Evolutionary conservation across 2,113 vertebrate species (phyloP).

Genomic region (Hyperopisus bebe): DNA sequence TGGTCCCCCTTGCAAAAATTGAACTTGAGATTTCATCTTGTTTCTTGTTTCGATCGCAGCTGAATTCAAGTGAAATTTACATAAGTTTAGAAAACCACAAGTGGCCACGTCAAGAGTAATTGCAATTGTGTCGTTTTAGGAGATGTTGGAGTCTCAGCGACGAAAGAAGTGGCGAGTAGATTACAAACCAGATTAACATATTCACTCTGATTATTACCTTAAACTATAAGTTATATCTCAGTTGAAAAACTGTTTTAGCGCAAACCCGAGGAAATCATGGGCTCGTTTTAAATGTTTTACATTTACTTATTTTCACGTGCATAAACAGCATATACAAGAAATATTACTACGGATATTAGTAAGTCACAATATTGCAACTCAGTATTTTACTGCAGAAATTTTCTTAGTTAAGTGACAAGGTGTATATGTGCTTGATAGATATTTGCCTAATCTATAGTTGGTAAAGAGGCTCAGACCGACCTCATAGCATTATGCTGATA

Average conservation of each 20-base stretch:
- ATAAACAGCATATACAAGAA: background rate
- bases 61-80: background rate
- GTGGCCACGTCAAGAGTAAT: background rate
- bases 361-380: background rate
- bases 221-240: background rate
- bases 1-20: constrained; percentile 30
- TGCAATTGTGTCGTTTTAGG: background rate
- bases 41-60: background rate
- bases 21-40: background rate
- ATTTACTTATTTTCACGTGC: background rate
- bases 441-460: background rate
- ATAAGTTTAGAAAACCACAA: background rate
- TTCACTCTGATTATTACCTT: background rate
- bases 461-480: background rate
- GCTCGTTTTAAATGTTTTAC: background rate
- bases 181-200: background rate
- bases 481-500: background rate
- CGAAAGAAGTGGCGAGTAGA: background rate
- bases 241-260: background rate
- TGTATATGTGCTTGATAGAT: background rate
- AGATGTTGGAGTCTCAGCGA: background rate
- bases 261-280: background rate
- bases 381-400: background rate
- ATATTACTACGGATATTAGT: background rate
- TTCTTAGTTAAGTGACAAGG: background rate